Conservation (phyloP, 2,113 vertebrate species). For the Anguilla rostrata region DNA sequence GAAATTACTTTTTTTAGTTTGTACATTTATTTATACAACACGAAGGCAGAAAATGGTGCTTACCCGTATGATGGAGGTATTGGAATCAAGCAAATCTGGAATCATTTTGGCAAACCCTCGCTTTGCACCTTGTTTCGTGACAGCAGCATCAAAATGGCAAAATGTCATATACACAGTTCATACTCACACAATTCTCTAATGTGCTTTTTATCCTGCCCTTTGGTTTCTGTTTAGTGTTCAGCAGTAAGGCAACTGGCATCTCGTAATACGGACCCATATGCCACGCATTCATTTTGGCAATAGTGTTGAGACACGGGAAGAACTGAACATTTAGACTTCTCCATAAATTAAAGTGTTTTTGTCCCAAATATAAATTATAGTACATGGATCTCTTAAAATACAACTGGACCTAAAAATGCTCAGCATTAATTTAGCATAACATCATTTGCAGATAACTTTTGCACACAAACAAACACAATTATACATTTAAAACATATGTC, state of each 20-base stretch:
- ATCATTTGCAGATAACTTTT: neutral
- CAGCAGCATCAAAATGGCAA: neutral
- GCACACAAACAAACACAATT: neutral
- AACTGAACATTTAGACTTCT: neutral
- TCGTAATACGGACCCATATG: neutral
- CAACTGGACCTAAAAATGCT: neutral
- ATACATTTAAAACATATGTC: neutral
- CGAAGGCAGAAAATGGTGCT: neutral
- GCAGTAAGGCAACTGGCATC: conserved; percentile 5
- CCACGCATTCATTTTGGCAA: neutral
- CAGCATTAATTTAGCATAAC: neutral
- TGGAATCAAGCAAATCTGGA: neutral
- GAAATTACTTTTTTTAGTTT: neutral
- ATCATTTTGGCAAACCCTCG: neutral
- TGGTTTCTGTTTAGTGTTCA: neutral
- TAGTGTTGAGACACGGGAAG: neutral
- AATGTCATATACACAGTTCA: neutral
- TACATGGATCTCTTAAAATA: neutral
- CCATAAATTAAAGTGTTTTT: neutral
- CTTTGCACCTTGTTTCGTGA: neutral
- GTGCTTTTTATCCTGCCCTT: neutral
- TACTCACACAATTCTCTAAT: neutral
- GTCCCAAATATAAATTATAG: neutral
- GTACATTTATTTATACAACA: neutral
- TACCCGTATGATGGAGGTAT: neutral